These are phyloP conservation scores for Mesocricetus auratus DNA, from an alignment of 2,113 vertebrate species.

Conservation along the genomic window DNA sequence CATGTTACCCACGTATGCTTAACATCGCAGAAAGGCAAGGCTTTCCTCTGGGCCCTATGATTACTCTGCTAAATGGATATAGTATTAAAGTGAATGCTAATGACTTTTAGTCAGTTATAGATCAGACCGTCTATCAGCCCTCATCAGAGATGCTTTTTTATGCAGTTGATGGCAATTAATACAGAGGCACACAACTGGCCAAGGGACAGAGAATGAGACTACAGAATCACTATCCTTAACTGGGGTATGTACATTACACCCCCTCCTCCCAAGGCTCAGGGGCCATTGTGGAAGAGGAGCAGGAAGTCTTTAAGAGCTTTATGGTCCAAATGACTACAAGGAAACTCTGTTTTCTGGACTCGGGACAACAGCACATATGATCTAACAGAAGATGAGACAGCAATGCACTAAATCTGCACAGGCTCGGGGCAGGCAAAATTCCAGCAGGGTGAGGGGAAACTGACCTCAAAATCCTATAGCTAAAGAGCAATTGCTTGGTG, in stretches of 20 bases:
- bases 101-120: neutral
- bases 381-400: neutral
- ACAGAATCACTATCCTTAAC: neutral
- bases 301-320: neutral
- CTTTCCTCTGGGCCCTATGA: neutral
- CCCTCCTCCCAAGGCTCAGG: neutral
- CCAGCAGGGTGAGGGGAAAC: neutral
- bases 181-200: neutral
- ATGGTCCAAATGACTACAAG: neutral
- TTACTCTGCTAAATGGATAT: neutral
- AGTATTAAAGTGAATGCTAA: neutral
- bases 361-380: neutral
- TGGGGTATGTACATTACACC: neutral
- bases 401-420: neutral
- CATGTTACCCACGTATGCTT: neutral
- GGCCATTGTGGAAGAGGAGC: neutral
- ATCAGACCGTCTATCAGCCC: neutral
- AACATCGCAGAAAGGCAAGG: neutral
- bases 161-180: neutral
- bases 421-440: neutral
- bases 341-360: neutral
- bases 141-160: neutral
- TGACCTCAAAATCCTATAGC: neutral
- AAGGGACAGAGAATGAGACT: neutral
- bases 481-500: neutral